Evolutionary conservation across 2,797 vertebrate genomes (phyloP).

Genomic region (Mormyrus proboscirostris): DNA sequence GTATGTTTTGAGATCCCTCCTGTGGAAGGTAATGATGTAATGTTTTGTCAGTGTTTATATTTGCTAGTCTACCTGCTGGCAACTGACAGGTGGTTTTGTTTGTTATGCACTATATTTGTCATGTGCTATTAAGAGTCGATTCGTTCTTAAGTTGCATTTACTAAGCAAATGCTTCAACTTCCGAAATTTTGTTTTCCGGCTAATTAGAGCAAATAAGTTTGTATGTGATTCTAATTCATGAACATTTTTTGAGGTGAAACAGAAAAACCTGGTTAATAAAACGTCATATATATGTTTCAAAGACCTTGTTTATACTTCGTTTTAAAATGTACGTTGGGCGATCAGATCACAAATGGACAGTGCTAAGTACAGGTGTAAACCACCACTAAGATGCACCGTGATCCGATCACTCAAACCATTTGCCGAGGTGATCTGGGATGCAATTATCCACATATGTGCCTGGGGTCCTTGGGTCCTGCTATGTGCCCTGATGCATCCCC

Average conservation of each 20-base stretch:
- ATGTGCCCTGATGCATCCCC: neutral
- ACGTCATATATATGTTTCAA: neutral
- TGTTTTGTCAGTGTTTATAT: slow-evolving; percentile 1
- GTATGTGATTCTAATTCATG: neutral
- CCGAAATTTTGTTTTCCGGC: neutral
- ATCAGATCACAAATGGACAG: neutral
- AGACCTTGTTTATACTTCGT: neutral
- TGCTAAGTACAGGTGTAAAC: neutral
- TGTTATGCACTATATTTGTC: neutral
- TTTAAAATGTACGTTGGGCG: neutral
- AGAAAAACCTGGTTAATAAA: neutral
- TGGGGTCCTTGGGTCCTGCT: neutral
- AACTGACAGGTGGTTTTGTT: neutral
- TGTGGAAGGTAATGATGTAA: slow-evolving; percentile 21
- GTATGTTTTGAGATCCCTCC: neutral
- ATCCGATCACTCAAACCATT: neutral
- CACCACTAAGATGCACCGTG: neutral
- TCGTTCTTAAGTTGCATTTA: neutral
- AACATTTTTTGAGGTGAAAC: neutral
- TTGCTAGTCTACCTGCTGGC: neutral
- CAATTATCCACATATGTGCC: neutral
- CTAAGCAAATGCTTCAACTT: neutral
- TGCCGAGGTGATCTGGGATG: neutral
- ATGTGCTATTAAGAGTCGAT: neutral
- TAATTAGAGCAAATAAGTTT: neutral